Evolutionary conservation across 2,113 vertebrate genomes (phyloP).

Genomic region (Platysteira castanea): DNA sequence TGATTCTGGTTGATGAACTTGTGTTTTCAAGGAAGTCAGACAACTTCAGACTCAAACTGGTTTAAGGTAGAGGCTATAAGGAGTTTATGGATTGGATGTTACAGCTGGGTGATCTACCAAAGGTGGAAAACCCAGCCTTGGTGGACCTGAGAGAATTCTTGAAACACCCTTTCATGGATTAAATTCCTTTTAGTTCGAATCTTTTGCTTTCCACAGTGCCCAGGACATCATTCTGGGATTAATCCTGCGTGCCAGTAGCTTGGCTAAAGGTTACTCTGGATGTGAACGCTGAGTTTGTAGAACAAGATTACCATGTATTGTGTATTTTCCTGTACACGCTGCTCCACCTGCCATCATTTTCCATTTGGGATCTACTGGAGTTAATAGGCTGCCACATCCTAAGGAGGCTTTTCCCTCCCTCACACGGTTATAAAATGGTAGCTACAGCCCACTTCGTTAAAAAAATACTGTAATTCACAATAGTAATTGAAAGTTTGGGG

Average conservation of each 20-base stretch:
- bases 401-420: not conserved
- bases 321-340: rapidly evolving
- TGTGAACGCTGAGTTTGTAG: no score
- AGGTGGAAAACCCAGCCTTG: not conserved
- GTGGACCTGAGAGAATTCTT: not conserved
- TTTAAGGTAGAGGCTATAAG: not conserved
- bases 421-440: not conserved
- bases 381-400: not conserved
- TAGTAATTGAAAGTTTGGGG: not conserved
- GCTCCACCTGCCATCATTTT: not conserved
- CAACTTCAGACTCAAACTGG: not conserved
- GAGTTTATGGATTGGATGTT: not conserved
- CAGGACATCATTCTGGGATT: not conserved
- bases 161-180: not conserved
- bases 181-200: not conserved
- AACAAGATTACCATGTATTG: not conserved
- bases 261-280: not conserved
- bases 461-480: not conserved
- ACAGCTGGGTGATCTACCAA: not conserved
- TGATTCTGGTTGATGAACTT: not conserved
- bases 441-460: not conserved
- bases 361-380: not conserved
- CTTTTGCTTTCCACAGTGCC: not conserved
- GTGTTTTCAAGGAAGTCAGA: not conserved
- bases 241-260: not conserved